A percentile compares a stretch with the other conserved stretches of the same genome.
phyloP scores from a whole-genome alignment of 2,888 invertebrate genomes.

The Tyria jacobaeae region DNA sequence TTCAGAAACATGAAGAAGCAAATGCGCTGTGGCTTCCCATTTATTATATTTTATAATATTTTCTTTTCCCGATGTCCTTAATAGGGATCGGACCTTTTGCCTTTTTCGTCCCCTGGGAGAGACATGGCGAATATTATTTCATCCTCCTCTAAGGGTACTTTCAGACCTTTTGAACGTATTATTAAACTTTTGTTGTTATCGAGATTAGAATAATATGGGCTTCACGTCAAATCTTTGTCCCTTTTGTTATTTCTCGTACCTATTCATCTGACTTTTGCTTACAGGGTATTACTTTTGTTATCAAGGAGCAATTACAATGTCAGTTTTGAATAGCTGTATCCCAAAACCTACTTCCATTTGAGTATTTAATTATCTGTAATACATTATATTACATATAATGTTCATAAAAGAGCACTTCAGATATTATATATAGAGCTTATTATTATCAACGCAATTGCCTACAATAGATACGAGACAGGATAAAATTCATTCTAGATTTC shows the following conservation, averaged over 20 bases:
- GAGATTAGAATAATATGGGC: conserved; percentile 69
- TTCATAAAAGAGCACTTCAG: too few relatives aligned
- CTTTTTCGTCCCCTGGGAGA: conserved; percentile 71
- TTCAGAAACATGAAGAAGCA: conserved; percentile 42
- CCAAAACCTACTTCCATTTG: too few relatives aligned
- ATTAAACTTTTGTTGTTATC: conserved; percentile 77
- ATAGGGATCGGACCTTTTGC: conserved; percentile 75
- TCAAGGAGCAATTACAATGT: conserved; percentile 6
- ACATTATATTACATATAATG: too few relatives aligned
- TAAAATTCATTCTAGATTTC: not conserved
- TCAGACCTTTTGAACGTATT: conserved; percentile 73
- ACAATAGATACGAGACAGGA: not conserved
- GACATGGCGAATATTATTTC: conserved; percentile 74
- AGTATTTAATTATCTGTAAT: too few relatives aligned
- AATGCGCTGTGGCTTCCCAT: conserved; percentile 47
- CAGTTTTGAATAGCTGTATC: not conserved
- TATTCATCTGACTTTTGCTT: conserved; percentile 20
- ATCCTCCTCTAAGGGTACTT: conserved; percentile 66
- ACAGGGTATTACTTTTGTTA: conserved; percentile 11
- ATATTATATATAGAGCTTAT: not conserved
- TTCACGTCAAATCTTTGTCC: conserved; percentile 58
- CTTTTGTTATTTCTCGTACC: conserved; percentile 45
- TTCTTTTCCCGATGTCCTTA: conserved; percentile 70
- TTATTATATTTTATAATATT: conserved; percentile 69
- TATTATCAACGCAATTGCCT: not conserved